Evolutionary conservation across 2,888 invertebrate species (phyloP).

Genomic region (Beris morrisii): DNA sequence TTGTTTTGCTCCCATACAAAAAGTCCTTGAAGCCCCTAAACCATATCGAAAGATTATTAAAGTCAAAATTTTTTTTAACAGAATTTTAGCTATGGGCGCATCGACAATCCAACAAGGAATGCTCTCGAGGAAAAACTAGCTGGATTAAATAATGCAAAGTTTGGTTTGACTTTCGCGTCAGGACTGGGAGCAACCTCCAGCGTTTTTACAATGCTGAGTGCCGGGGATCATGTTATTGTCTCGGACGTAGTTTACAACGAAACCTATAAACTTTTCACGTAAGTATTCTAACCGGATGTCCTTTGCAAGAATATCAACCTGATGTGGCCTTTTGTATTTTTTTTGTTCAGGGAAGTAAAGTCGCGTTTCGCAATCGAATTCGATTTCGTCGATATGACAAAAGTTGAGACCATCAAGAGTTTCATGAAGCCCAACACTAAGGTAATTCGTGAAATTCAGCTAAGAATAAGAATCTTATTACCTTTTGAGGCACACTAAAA

Average conservation of each 20-base stretch:
- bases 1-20: too few species aligned
- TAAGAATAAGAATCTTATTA: not conserved
- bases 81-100: slow-evolving; percentile 90
- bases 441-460: slow-evolving; percentile 62
- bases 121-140: slow-evolving; percentile 89
- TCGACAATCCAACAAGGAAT: slow-evolving; percentile 91
- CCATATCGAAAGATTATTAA: too few species aligned
- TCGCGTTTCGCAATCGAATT: slow-evolving; percentile 71
- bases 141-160: slow-evolving; percentile 83
- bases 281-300: not conserved
- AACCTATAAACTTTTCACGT: not conserved
- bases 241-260: not conserved
- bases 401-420: slow-evolving; percentile 65
- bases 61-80: slow-evolving; percentile 47
- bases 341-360: slow-evolving; percentile 61
- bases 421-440: slow-evolving; percentile 80
- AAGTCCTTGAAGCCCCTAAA: too few species aligned
- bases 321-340: too few species aligned
- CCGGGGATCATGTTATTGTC: slow-evolving; percentile 84
- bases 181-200: slow-evolving; percentile 86
- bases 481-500: too few species aligned
- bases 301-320: too few species aligned
- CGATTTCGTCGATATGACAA: slow-evolving; percentile 77
- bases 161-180: slow-evolving; percentile 82
- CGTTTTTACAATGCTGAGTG: slow-evolving; percentile 70